Base-by-base conservation (phyloP, 2,113 vertebrate genomes). In the Symphodus melops region DNA sequence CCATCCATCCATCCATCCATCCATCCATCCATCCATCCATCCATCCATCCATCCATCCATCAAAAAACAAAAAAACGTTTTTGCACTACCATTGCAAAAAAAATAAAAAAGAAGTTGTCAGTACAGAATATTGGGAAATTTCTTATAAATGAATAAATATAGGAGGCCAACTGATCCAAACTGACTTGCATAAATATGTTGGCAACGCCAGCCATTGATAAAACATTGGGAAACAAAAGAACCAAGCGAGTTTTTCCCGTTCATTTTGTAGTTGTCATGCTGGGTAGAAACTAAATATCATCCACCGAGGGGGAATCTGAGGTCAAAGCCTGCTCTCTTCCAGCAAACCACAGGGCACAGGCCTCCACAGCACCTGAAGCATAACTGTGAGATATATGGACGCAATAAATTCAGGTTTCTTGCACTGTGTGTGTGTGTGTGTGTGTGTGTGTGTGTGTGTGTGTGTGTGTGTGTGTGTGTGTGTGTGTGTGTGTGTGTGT, bases 301-400 rank as follows among this genome's bases (percentile, higher is more conserved):
- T 72, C 58, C 55, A 46, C 46, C 21, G 16, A 39, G 57, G 51
- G 53, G 55, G 73, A 52, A 23, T 62, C 5, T 41, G 55, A 77
- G 81, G 83, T 79, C 66, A 36, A 58, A 65, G 71, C 44, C 56
- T 6, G 41, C 63, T 59, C 72, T 75, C 68, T 8, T 62, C 59
- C 64, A 70, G 39, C 71, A 63, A 63, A 64, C 74, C 51, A 64
- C n/a, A 23, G 75, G 65, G 77, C 48, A 73, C 64, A 28, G 61
- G 80, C 86, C 82, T 88, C 84, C 41, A 51, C 63, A 79, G 74
- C 77, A 75, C 64, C 76, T 56, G 57, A 28, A 74, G 75, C 75
- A 68, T 81, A 85, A 86, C 84, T 79, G 85, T 83, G 71, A 86
- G 85, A 88, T 86, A 90, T 89, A 90, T 89, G 73, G 78, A 75